These are phyloP conservation scores for Perdita meconis DNA, from an alignment of 2,888 invertebrate genomes.

Conservation along the genomic window DNA sequence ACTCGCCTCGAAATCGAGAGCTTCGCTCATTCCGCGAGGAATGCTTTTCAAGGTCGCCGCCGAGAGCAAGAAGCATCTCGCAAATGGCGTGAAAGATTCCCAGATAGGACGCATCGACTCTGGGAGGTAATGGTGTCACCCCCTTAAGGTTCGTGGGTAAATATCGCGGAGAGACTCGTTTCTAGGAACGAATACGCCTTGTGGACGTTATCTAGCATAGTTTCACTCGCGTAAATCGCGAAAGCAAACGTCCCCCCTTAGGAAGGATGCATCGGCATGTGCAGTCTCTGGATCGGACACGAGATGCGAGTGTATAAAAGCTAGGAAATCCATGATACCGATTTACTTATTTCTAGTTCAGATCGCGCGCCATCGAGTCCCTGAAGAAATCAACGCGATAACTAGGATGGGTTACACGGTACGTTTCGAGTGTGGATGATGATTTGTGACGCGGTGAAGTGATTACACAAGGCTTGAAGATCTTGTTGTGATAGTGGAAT, in stretches of 20 bases:
- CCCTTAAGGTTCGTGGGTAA: too few relatives aligned
- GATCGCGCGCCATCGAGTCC: constrained; percentile 21
- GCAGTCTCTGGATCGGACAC: constrained; percentile 35
- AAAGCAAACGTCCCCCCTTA: constrained; percentile 60
- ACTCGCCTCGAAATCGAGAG: constrained; percentile 8
- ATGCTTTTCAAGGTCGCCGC: constrained; percentile 22
- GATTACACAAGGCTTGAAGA: too few relatives aligned
- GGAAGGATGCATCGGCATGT: constrained; percentile 23
- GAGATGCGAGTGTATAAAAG: constrained; percentile 61
- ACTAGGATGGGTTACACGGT: constrained; percentile 75
- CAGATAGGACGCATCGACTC: not conserved
- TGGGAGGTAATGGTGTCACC: too few relatives aligned
- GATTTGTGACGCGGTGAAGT: not conserved
- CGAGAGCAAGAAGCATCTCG: not conserved
- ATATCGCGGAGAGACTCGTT: not conserved
- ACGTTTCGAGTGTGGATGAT: constrained; percentile 58
- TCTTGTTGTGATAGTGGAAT: constrained; percentile 1
- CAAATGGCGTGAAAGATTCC: constrained; percentile 24
- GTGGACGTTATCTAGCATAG: constrained; percentile 26
- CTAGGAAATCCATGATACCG: constrained; percentile 38
- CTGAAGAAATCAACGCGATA: not conserved
- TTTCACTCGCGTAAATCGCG: constrained; percentile 66
- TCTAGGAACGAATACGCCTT: not conserved
- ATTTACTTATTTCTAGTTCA: constrained; percentile 56
- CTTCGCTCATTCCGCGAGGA: not conserved